These are phyloP conservation scores for Phylloscopus whistleri DNA, from an alignment of 2,113 vertebrate species.

Conservation along the genomic window DNA sequence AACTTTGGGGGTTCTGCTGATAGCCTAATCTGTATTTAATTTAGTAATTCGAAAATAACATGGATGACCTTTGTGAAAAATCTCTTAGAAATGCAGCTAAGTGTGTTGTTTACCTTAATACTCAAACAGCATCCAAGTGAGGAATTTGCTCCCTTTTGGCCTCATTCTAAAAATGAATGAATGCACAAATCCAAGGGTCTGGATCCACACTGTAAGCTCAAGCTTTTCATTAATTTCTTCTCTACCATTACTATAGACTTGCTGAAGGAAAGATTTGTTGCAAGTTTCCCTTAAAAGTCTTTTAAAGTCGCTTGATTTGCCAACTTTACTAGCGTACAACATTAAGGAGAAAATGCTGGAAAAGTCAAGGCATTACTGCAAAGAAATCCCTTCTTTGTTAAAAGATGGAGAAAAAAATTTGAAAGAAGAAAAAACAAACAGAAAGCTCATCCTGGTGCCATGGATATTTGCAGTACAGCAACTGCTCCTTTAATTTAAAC, in stretches of 20 bases:
- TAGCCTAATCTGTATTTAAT: slow-evolving; percentile 5
- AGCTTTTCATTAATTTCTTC: background rate
- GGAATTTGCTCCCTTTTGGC: background rate
- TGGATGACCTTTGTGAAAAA: background rate
- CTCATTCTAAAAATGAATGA: background rate
- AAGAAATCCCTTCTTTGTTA: background rate
- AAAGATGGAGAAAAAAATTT: background rate
- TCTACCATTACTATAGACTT: background rate
- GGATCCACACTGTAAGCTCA: background rate
- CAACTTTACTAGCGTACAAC: background rate
- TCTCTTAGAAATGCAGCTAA: background rate
- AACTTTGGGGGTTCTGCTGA: background rate
- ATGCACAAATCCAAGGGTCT: background rate
- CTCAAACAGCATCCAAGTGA: background rate
- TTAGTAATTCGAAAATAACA: background rate
- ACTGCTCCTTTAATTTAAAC: background rate
- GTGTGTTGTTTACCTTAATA: background rate
- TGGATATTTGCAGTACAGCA: background rate
- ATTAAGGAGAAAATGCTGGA: background rate
- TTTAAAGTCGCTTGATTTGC: background rate
- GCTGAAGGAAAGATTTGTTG: background rate
- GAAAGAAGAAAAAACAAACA: background rate
- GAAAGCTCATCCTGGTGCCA: background rate
- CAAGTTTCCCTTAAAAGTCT: background rate
- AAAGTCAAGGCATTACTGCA: background rate